Evolutionary conservation across 2,888 invertebrate genomes (phyloP).

Genomic region (Anagyrus pseudococci): DNA sequence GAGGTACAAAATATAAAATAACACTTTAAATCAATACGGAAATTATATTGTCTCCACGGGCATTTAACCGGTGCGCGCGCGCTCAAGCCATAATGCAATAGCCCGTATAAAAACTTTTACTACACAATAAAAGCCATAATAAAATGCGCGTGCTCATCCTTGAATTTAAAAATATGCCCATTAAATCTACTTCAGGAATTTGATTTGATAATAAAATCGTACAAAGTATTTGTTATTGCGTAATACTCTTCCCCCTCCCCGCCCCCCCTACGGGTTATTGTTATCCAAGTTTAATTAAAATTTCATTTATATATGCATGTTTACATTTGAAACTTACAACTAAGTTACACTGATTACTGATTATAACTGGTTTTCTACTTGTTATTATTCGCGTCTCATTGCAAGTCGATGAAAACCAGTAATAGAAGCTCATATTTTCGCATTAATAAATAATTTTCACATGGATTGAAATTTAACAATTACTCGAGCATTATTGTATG

Average conservation of each 20-base stretch:
- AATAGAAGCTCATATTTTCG: too few species aligned
- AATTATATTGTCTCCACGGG: constrained; percentile 26
- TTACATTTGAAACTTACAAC: too few species aligned
- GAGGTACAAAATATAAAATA: constrained; percentile 31
- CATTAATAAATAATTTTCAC: too few species aligned
- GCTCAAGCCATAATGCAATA: constrained; percentile 27
- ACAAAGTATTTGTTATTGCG: constrained; percentile 11
- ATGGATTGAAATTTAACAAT: too few species aligned
- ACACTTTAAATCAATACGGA: constrained; percentile 34
- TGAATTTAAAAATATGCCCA: constrained; percentile 27
- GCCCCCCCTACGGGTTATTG: too few species aligned
- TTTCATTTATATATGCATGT: too few species aligned
- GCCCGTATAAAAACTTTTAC: constrained; percentile 29
- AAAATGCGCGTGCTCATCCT: constrained; percentile 28
- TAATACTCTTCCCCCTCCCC: neutral
- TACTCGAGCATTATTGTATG: too few species aligned
- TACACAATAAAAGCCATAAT: constrained; percentile 31
- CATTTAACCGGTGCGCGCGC: constrained; percentile 23
- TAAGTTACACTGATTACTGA: too few species aligned
- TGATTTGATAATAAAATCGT: constrained; percentile 19
- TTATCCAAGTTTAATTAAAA: too few species aligned
- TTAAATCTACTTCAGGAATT: constrained; percentile 14
- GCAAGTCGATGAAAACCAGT: too few species aligned
- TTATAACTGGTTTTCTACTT: too few species aligned
- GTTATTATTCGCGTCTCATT: too few species aligned